Evolutionary conservation across 2,797 vertebrate species (phyloP).

Genomic region (Mionectes olivaceus): DNA sequence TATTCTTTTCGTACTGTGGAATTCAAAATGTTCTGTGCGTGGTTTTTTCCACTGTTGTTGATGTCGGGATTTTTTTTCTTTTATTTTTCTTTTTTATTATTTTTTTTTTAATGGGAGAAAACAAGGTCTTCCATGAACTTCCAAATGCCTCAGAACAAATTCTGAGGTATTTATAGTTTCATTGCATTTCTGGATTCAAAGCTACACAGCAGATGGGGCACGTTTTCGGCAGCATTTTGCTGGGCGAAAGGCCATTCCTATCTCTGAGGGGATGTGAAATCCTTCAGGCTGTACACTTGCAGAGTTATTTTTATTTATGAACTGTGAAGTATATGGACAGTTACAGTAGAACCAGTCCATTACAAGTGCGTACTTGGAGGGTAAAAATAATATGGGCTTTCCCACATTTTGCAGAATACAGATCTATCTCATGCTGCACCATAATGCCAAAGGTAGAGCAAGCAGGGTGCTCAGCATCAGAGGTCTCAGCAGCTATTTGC

Average conservation of each 20-base stretch:
- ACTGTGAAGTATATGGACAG: constrained; percentile 34
- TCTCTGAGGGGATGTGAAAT: constrained; percentile 23
- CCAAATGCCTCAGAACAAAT: constrained; percentile 49
- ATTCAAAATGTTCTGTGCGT: constrained; percentile 1
- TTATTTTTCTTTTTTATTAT: background rate
- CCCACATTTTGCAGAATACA: background rate
- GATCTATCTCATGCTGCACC: background rate
- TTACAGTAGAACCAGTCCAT: background rate
- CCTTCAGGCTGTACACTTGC: background rate
- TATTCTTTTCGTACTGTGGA: constrained; percentile 4
- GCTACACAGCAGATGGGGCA: constrained; percentile 33
- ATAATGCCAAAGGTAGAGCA: background rate
- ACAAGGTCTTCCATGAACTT: constrained; percentile 35
- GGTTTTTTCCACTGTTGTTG: background rate
- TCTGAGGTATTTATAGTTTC: constrained; percentile 41
- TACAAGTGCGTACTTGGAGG: background rate
- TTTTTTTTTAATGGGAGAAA: background rate
- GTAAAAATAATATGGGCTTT: background rate
- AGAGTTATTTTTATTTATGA: constrained; percentile 54
- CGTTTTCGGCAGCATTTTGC: constrained; percentile 30
- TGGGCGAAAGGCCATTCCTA: constrained; percentile 27
- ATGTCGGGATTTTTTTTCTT: background rate
- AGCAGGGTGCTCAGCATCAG: background rate
- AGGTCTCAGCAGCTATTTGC: background rate
- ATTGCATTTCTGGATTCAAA: constrained; percentile 39